Base-by-base conservation (phyloP, 2,113 vertebrate genomes). In the Grantiella picta region DNA sequence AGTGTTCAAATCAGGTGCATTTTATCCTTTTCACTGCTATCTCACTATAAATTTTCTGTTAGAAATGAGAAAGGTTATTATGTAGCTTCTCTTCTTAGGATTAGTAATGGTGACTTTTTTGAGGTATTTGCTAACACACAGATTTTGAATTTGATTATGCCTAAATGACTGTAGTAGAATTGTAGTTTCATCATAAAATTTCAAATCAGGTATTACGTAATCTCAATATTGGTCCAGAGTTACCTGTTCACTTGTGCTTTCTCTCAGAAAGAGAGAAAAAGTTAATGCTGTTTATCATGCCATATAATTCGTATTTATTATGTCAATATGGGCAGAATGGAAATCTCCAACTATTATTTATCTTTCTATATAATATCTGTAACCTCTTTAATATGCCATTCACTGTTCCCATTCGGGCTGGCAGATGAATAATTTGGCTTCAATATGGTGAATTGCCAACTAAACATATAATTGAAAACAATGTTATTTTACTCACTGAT, bases 1-100 rank as follows among this genome's bases (percentile, higher is more conserved):
- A 93, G 70, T 87, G 71, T 72, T 93, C 45, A 80, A 47, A 94
- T 85, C 66, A 95, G 72, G 66, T 88, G 63, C 64, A 69, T 86
- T 95, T 93, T 82, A 94, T 65, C 75, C 63, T 92, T 85, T 68
- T 91, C 81, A 82, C 29, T 87, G 56, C 35, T 87, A 64, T 25
- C 95, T 76, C 66, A 47, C 18, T 54, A 33, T 50, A 81, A 72
- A 77, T 66, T 66, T 89, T 88, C 50, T 86, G 45, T 68, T 73
- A 70, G 60, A 86, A 89, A 83, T 90, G 9, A 77, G n/a, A 53
- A 80, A 92, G 40, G 31, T 64, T 89, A 84, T 87, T 81, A 85
- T 40, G 40, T 36, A 88, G n/a, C 40, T 72, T 85, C 38, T 40
- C 35, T 84, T 84, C 56, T 52, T 71, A 40, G 68, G 77, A 84